A percentile compares a stretch with the other conserved stretches of the same genome.
phyloP scores from a whole-genome alignment of 2,113 vertebrate genomes.

The Engystomops pustulosus region DNA sequence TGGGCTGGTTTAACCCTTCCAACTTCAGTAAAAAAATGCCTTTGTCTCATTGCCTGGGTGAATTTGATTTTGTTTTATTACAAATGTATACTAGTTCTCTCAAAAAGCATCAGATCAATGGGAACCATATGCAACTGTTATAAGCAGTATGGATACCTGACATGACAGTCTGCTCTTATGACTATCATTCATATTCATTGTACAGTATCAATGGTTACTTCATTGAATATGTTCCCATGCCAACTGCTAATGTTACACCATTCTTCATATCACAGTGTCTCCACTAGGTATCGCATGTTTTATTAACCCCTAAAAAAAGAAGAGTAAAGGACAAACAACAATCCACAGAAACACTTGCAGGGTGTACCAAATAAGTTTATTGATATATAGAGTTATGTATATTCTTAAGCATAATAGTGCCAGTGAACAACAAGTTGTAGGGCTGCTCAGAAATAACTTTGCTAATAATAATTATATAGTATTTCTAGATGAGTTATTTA shows the following conservation, averaged over 20 bases:
- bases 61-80: too few relatives aligned
- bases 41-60: too few relatives aligned
- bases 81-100: too few relatives aligned
- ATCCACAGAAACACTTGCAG: conserved; percentile 3
- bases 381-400: conserved; percentile 35
- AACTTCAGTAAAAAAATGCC: too few relatives aligned
- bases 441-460: background rate
- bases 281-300: background rate
- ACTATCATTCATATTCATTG: too few relatives aligned
- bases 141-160: too few relatives aligned
- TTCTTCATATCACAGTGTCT: background rate
- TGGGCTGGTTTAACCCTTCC: too few relatives aligned
- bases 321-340: background rate
- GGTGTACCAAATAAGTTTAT: conserved; percentile 40
- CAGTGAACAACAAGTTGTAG: conserved; percentile 20
- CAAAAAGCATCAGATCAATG: too few relatives aligned
- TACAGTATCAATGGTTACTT: too few relatives aligned
- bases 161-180: too few relatives aligned
- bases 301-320: background rate
- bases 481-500: background rate
- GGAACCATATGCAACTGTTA: too few relatives aligned
- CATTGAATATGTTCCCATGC: background rate
- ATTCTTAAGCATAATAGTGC: conserved; percentile 25
- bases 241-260: background rate
- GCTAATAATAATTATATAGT: background rate